These are phyloP conservation scores for Leptodirus hochenwartii DNA, from an alignment of 2,888 invertebrate species.

Conservation along the genomic window DNA sequence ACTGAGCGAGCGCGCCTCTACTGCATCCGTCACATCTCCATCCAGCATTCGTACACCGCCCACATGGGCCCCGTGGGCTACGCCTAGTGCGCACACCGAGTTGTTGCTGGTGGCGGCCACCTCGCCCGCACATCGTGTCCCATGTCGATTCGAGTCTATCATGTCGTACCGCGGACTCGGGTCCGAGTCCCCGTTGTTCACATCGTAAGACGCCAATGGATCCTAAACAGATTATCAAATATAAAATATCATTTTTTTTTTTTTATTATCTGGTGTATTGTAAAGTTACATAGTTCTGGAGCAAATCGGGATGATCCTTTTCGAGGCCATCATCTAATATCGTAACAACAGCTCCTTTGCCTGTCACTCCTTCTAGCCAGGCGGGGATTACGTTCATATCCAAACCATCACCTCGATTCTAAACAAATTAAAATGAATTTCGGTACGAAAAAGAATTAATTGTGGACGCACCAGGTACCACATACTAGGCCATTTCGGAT, in stretches of 20 bases:
- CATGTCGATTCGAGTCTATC: constrained; percentile 89
- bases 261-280: background rate
- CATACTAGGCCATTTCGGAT: constrained; percentile 88
- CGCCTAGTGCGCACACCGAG: constrained; percentile 87
- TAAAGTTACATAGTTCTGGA: constrained; percentile 76
- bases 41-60: constrained; percentile 91
- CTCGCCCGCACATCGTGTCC: constrained; percentile 92
- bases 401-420: constrained; percentile 80
- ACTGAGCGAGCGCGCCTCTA: constrained; percentile 88
- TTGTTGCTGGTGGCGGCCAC: constrained; percentile 97
- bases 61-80: constrained; percentile 88
- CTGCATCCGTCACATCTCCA: constrained; percentile 96
- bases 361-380: constrained; percentile 88
- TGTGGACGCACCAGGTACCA: constrained; percentile 82
- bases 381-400: constrained; percentile 96
- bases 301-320: constrained; percentile 86
- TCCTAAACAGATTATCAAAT: constrained; percentile 41
- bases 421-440: constrained; percentile 17
- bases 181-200: constrained; percentile 89
- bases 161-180: constrained; percentile 96
- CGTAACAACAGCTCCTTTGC: constrained; percentile 86
- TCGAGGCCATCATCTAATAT: constrained; percentile 94
- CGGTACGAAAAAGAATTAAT: background rate
- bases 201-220: constrained; percentile 89
- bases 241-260: background rate